Percentiles rank a stretch among this genome's conserved stretches.
These are phyloP conservation scores for Falco punctatus DNA, from an alignment of 2,113 vertebrate species.

Conservation along the genomic window DNA sequence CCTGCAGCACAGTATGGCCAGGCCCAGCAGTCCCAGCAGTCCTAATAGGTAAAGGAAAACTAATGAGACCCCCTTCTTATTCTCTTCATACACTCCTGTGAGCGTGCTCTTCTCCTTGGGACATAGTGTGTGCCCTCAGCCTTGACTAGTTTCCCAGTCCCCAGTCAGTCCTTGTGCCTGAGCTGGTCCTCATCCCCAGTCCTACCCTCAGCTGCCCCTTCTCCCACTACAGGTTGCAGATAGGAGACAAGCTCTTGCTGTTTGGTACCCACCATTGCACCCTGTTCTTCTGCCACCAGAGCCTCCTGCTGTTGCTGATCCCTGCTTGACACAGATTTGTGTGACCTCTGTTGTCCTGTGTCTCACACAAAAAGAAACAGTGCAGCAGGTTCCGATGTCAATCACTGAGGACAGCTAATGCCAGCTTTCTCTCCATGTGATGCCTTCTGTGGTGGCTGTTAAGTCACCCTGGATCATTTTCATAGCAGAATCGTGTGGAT, in stretches of 20 bases:
- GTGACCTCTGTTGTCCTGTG: not conserved
- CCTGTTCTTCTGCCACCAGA: not conserved
- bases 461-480: not conserved
- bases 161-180: not conserved
- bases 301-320: not conserved
- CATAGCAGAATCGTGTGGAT: not conserved
- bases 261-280: not conserved
- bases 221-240: not conserved
- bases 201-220: not conserved
- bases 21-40: no score
- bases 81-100: not conserved
- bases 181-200: not conserved
- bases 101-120: not conserved
- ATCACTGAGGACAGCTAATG: not conserved
- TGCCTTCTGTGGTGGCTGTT: not conserved
- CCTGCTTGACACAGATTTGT: not conserved
- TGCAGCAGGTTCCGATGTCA: not conserved
- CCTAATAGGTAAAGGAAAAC: not conserved
- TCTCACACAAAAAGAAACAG: not conserved
- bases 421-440: not conserved
- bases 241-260: accelerated
- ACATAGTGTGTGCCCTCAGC: accelerated
- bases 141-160: not conserved
- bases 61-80: not conserved
- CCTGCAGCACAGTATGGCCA: not conserved